Evolutionary conservation across 2,113 vertebrate genomes (phyloP), one percentile per base, ranked within the genome.

Genomic region (Anarrhichthys ocellatus): DNA sequence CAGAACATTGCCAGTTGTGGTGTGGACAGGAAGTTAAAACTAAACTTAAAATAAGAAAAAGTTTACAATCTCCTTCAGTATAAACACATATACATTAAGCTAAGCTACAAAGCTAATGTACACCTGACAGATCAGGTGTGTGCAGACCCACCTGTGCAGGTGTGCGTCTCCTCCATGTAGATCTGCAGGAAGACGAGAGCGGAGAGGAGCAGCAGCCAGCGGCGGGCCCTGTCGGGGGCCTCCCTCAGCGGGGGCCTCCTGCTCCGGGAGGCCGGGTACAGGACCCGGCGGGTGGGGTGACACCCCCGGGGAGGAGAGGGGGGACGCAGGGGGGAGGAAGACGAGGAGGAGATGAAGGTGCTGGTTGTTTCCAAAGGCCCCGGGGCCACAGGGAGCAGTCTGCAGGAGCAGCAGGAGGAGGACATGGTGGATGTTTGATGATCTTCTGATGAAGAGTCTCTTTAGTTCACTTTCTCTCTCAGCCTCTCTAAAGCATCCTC

Each of bases 161-260:
- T 79, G 71, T 67, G 34, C 1, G 83, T 54, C 42, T 95, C 94
- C 87, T 96, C 95, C 0, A 34, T 92, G 91, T 92, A 95, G 84
- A 96, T 92, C 90, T 96, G 95, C 68, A 95, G 85, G 74, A 95
- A 85, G 62, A 96, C 82, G 2, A 95, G 76, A 4, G 89, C 88
- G 13, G 84, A 92, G 27, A 96, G 85, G 13, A 95, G 75, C 46
- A 94, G 34, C 68, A 96, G 91, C 91, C 94, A 94, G 50, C 94
- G 92, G 2, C 20, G 64, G 17, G 91, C 91, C 17, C 17, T 87
- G 81, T 95, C 94, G 0, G 82, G 69, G 4, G 80, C 88, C 56
- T 95, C 91, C 69, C 70, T 88, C 22, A 67, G 65, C 1, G 66
- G 84, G 52, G 62, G 59, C 50, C 88, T 88, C 83, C 84, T 58